Base-by-base conservation (phyloP, 2,113 vertebrate species). In the Lepus americanus region DNA sequence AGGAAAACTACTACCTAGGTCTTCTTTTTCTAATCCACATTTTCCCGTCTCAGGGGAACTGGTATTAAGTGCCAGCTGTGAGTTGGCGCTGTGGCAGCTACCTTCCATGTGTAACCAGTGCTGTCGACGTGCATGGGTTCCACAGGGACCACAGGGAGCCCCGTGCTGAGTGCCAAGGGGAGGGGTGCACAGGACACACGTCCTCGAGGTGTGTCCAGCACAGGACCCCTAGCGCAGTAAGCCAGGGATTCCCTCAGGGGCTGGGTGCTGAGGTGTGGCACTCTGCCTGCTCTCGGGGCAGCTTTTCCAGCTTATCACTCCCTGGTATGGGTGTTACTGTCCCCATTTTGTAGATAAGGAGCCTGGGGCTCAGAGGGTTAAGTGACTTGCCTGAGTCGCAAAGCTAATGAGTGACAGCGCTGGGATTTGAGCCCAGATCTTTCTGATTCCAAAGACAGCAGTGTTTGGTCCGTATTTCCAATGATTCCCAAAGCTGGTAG, bases 391-490 rank as follows among this genome's bases (percentile, higher is more conserved):
- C 69, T n/a, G 29, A 81, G 72, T 88, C 77, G 53, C 77, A 94
- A 73, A 96, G 92, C 95, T 97, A 95, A 94, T 95, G 82, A 94
- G 72, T 95, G 97, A 95, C 96, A 95, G 70, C 69, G 22, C 78
- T 95, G 92, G 95, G 94, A 94, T 94, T 80, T 74, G 85, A 96
- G 94, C 92, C 94, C 92, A 94, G 90, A 89, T 95, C 88, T 87
- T 69, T 92, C 82, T 73, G 44, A 96, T 74, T 95, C 88, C 79
- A 80, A 73, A 94, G 53, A 92, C 61, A 83, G n/a, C 29, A 78
- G 64, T 66, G 31, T 93, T 95, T 82, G 78, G 55, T 94, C 80
- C 17, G 5, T 51, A 49, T 76, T 89, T 74, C 67, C 69, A 29
- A 9, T 90, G 79, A 94, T 61, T 94, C 66, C 12, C 51, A 22